phyloP scores from a whole-genome alignment of 2,888 invertebrate genomes.

The Tubulanus polymorphus region DNA sequence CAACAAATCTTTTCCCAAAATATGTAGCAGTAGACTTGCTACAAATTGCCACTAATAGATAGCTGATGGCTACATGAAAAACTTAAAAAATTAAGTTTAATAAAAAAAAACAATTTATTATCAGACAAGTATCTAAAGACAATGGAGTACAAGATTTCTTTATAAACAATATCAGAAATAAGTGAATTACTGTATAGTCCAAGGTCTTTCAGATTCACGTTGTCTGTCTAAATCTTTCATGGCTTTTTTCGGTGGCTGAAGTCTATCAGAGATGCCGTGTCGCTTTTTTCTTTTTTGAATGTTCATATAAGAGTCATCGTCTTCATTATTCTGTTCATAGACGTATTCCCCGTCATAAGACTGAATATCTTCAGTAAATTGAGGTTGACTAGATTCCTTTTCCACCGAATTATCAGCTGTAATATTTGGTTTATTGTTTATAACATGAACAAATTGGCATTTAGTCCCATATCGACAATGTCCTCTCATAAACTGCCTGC shows the following conservation, averaged over 20 bases:
- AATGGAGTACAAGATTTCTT: too few species aligned
- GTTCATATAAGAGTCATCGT: slow-evolving; percentile 50
- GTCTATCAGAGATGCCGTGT: slow-evolving; percentile 71
- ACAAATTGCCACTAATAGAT: too few species aligned
- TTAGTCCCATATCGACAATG: slow-evolving; percentile 86
- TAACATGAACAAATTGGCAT: slow-evolving; percentile 87
- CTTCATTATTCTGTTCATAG: slow-evolving; percentile 10
- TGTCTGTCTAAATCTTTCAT: slow-evolving; percentile 59
- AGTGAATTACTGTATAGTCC: slow-evolving; percentile 40
- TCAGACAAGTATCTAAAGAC: too few species aligned
- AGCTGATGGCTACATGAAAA: too few species aligned
- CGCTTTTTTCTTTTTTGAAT: slow-evolving; percentile 63
- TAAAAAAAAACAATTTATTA: too few species aligned
- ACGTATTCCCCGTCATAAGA: neutral
- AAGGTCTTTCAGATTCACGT: slow-evolving; percentile 40
- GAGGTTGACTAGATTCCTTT: neutral
- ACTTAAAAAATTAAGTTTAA: too few species aligned
- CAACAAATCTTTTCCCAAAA: too few species aligned
- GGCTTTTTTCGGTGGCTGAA: slow-evolving; percentile 81
- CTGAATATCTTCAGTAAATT: neutral
- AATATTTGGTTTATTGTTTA: slow-evolving; percentile 58
- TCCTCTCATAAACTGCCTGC: slow-evolving; percentile 90
- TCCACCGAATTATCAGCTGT: neutral
- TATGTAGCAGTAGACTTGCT: too few species aligned
- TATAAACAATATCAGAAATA: too few species aligned